Evolutionary conservation across 2,888 invertebrate genomes (phyloP).

Genomic region (Lasioglossum villosulum): DNA sequence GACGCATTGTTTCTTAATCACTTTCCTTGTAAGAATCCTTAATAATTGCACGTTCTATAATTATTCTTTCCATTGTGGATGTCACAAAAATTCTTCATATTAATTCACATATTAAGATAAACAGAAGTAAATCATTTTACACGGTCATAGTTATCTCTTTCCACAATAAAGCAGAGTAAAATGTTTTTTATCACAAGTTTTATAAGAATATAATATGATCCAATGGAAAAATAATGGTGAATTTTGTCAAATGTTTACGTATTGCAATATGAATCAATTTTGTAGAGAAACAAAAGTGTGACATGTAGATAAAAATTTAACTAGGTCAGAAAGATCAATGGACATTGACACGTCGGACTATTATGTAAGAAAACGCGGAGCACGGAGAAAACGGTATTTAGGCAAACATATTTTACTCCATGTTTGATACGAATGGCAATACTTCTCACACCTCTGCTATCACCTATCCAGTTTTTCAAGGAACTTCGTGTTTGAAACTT

Average conservation of each 20-base stretch:
- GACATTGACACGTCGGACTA: too few species aligned
- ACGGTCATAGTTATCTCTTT: too few species aligned
- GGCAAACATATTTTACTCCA: neutral
- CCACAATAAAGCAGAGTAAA: too few species aligned
- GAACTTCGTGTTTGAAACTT: slow-evolving; percentile 26
- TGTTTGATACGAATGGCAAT: neutral
- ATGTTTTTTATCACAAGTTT: neutral
- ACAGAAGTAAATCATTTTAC: too few species aligned
- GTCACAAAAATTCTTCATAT: neutral
- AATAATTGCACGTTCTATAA: neutral
- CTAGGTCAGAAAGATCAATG: neutral
- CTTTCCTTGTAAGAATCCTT: neutral
- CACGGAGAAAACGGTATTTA: neutral
- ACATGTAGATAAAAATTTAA: neutral
- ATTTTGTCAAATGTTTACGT: neutral
- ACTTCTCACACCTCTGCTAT: neutral
- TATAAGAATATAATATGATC: neutral
- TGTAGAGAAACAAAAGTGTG: neutral
- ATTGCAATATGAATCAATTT: neutral
- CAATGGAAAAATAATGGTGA: neutral
- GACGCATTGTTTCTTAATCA: neutral
- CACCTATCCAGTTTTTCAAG: slow-evolving; percentile 8
- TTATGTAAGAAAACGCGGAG: neutral
- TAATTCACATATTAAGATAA: neutral
- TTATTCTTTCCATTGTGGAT: neutral